Evolutionary conservation across 2,797 vertebrate genomes (phyloP), one percentile per base, ranked within the genome.

Genomic region (Euthynnus affinis): DNA sequence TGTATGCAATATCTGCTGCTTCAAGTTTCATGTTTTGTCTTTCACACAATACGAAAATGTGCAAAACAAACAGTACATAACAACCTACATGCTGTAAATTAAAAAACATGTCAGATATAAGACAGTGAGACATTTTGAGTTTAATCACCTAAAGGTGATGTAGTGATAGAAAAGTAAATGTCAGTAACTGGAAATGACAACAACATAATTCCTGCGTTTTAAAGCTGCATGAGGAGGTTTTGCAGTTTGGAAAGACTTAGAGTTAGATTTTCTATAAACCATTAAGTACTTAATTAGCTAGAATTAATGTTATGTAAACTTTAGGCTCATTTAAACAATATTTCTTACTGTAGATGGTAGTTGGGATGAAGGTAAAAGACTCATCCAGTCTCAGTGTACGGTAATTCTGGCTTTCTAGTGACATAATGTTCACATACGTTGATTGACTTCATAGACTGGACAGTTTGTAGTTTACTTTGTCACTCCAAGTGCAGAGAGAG

Each of bases 391-490:
- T 71, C 51, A 52, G 22, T 48, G 17, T 13, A n/a, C 8, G 22
- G 4, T 13, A 32, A 70, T 8, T 10, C 20, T 59, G 14, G 46
- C 25, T 56, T 27, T 53, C 51, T 25, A 17, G 17, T 51, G 25
- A 66, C 52, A 32, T 32, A 32, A 56, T 57, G 63, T 18, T 22
- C 20, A 4, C 42, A 34, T 46, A 29, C 6, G 17, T 20, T 57
- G 2, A 5, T 9, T 44, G 60, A 66, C 40, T 40, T 61, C n/a
- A 22, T 48, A 59, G 27, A 58, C 20, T n/a, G 37, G 56, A 66
- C 37, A 65, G 23, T 56, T 60, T 64, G 23, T 27, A 58, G 46
- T 57, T 78, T 37, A 52, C 18, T 14, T 7, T 76, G 37, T 27
- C 52, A 48, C 22, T 52, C 27, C 22, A 22, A 48, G 40, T 56